Evolutionary conservation across 2,888 invertebrate genomes (phyloP), one percentile per base, ranked within the genome.

Genomic region (Nephrotoma flavescens): DNA sequence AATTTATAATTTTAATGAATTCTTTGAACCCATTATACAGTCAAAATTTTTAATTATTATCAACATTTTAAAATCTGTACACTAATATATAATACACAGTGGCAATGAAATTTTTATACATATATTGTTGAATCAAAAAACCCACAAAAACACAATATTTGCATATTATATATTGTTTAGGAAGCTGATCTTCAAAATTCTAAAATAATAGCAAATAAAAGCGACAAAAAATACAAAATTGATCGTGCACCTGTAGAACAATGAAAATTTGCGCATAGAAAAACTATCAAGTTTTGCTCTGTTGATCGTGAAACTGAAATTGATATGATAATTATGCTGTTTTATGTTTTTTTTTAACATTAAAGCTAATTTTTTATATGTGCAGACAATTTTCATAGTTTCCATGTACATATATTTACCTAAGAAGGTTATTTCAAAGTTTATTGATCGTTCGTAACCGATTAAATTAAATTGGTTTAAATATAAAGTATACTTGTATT

Each of bases 281-380:
- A 84, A 42, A 42, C 41, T 57, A n/a, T 57, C 52, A 9, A 19
- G 85, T 85, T 85, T 42, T 85, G 85, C 85, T 85, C 85, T 44
- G 85, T 45, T 85, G 85, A 85, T 44, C 44, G 85, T 44, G 44
- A 85, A 85, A 85, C 44, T 85, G 85, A 85, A 85, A 85, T 45
- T 44, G 44, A 85, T 85, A 85, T 85, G 44, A 11, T 85, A 85
- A 45, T 85, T 85, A 85, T 84, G 42, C 41, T 84, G n/a, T 84
- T 12, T 42, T 71, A 15, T 71, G 19, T 15, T 11, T 2, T 15
- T 11, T 2, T 15, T 12, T 9, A 12, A 5, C 6, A 84, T 84
- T 84, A 84, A 6, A 15, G 15, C 6, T 42, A 42, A 15, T 7
- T n/a, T 83, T 57, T 57, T 15, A 57, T 57, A 6, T 57, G 52